Conservation (phyloP, 2,113 vertebrate species). For the Columba livia region DNA sequence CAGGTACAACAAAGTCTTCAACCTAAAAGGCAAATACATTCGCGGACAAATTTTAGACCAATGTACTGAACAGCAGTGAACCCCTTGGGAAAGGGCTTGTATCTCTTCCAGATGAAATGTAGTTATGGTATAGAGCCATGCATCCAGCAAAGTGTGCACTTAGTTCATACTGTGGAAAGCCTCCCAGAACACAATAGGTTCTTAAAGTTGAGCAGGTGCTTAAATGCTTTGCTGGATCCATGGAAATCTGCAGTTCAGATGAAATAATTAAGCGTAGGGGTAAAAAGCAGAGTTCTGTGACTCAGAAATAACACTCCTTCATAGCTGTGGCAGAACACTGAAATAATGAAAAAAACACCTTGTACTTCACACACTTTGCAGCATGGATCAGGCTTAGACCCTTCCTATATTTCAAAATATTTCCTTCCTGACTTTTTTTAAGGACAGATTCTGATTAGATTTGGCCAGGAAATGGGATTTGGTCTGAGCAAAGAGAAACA, state of each 20-base stretch:
- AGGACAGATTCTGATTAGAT: neutral
- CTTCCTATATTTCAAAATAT: neutral
- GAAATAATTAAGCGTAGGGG: conserved; percentile 55
- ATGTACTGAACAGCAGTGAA: neutral
- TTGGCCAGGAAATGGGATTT: neutral
- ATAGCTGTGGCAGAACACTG: neutral
- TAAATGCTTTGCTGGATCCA: conserved; percentile 30
- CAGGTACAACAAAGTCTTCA: neutral
- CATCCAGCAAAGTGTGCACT: neutral
- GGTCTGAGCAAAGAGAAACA: neutral
- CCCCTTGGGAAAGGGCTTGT: neutral
- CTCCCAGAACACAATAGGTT: conserved; percentile 26
- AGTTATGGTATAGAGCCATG: neutral
- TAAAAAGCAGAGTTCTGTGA: conserved; percentile 52
- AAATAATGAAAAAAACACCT: neutral
- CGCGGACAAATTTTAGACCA: neutral
- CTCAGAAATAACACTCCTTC: conserved; percentile 50
- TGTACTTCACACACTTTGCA: neutral
- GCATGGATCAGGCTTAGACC: neutral
- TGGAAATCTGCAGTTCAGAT: conserved; percentile 47
- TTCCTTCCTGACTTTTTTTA: neutral
- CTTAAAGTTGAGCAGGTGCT: conserved; percentile 46
- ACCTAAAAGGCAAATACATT: neutral
- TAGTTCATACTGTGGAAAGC: conserved; percentile 24
- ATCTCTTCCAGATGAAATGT: neutral